A percentile compares a stretch with the other conserved stretches of the same genome.
Evolutionary conservation across 2,113 vertebrate species (phyloP).

Genomic region (Lepisosteus osseus): DNA sequence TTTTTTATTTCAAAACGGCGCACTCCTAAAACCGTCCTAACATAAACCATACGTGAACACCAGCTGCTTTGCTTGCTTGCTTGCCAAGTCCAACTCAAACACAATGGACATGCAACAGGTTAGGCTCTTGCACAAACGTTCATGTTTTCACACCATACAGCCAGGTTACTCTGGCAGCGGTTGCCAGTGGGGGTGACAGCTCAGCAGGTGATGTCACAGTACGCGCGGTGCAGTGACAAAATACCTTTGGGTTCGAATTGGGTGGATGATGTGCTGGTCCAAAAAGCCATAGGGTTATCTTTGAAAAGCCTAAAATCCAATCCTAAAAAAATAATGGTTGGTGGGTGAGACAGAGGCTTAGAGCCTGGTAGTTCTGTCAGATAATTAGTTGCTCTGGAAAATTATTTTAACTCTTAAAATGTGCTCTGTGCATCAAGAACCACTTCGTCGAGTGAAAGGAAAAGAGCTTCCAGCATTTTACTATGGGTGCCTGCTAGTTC

Average conservation of each 20-base stretch:
- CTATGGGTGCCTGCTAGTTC: no score
- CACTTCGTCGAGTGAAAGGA: no score
- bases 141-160: slow-evolving; percentile 57
- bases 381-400: no score
- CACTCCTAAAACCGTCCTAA: no score
- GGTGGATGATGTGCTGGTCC: slow-evolving; percentile 84
- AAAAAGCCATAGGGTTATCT: slow-evolving; percentile 99
- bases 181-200: slow-evolving; percentile 61
- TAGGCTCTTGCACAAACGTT: slow-evolving; percentile 32
- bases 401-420: no score
- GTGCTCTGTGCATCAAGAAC: no score
- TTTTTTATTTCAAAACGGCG: no score
- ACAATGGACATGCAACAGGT: slow-evolving; percentile 57
- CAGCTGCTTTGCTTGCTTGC: no score
- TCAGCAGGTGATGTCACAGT: slow-evolving; percentile 55
- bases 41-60: neutral
- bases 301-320: slow-evolving; percentile 99
- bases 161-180: slow-evolving; percentile 61
- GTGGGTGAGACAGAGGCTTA: slow-evolving; percentile 41
- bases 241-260: slow-evolving; percentile 89
- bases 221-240: slow-evolving; percentile 71
- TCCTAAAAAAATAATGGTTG: slow-evolving; percentile 82
- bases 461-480: no score
- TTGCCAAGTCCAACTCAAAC: slow-evolving; percentile 15
- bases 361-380: no score